Base-by-base conservation (phyloP, 2,797 vertebrate genomes). In the Pagetopsis macropterus region DNA sequence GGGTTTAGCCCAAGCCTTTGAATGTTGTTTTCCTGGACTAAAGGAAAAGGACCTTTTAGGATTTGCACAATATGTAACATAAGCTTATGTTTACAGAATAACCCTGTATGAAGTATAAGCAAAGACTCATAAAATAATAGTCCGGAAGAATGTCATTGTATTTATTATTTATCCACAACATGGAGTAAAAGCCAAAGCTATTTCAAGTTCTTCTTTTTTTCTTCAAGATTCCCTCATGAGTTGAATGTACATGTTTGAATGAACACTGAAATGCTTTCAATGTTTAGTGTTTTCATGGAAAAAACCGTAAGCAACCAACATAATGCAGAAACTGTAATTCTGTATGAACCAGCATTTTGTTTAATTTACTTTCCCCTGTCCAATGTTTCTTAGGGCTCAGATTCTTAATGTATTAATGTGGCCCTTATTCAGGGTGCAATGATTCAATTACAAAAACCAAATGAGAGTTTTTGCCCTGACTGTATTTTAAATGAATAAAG, bases 401-500 rank as follows among this genome's bases (percentile, higher is more conserved):
- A 33, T 46, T 41, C 41, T 56, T 13, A 8, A 51, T 2, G 3
- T 69, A 15, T 72, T 15, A 2, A 33, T 46, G 51, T n/a, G 2
- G 23, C 41, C 67, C 21, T 10, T 0, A 50, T 70, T 66, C 45
- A 23, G 16, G 19, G 6, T 9, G 12, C 31, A 19, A 1, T 64
- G 27, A 21, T 54, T 72, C n/a, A 52, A 37, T 48, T 37, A 6
- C 27, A 27, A 27, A 9, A 37, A 37, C 33, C 1, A 56, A 84
- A 65, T 65, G 2, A 64, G 59, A 21, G 19, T 41, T 79, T 27
- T 65, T 66, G 15, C 68, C 19, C 31, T 19, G 54, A 61, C 59
- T 67, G 51, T 15, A 51, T 74, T 82, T 74, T 66, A 44, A 83
- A 75, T 75, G 76, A 66, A 79, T 74, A 8, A 81, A 79, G 51